Evolutionary conservation across 2,113 vertebrate species (phyloP).

Genomic region (Neomonachus schauinslandi): DNA sequence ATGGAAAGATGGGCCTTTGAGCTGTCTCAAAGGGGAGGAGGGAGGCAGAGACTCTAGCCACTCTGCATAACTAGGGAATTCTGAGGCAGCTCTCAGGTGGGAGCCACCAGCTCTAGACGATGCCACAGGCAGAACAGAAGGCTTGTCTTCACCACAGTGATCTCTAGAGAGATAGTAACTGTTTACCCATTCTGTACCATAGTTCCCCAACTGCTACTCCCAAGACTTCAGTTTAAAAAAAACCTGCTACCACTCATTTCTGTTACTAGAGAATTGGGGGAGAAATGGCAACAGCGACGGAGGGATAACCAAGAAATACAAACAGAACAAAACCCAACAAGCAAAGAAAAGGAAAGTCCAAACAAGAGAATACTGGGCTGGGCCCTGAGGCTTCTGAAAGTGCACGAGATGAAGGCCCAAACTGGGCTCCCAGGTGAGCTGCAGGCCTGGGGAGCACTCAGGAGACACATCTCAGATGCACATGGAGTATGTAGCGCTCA

Average conservation of each 20-base stretch:
- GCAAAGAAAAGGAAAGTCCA: background rate
- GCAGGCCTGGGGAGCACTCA: rapidly evolving
- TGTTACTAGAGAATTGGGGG: background rate
- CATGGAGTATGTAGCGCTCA: rapidly evolving
- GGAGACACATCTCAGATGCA: background rate
- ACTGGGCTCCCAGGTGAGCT: rapidly evolving
- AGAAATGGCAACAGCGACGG: background rate
- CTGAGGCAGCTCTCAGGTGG: background rate
- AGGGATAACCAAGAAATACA: background rate
- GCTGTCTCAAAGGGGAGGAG: too few relatives aligned
- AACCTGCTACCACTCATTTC: background rate
- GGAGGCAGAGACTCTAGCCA: background rate
- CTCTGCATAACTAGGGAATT: too few relatives aligned
- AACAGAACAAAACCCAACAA: background rate
- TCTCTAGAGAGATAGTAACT: too few relatives aligned
- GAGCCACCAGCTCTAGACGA: background rate
- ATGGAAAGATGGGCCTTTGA: background rate
- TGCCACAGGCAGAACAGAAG: background rate
- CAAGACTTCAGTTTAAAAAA: background rate
- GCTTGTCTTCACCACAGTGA: rapidly evolving
- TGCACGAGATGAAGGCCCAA: background rate
- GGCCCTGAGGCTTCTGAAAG: background rate
- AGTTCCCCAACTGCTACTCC: too few relatives aligned
- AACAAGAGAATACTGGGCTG: background rate
- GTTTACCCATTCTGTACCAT: background rate